A percentile compares a stretch with the other conserved stretches of the same genome.
Conservation (phyloP, 1,140 invertebrate species). For the Nasonia longicornis region DNA sequence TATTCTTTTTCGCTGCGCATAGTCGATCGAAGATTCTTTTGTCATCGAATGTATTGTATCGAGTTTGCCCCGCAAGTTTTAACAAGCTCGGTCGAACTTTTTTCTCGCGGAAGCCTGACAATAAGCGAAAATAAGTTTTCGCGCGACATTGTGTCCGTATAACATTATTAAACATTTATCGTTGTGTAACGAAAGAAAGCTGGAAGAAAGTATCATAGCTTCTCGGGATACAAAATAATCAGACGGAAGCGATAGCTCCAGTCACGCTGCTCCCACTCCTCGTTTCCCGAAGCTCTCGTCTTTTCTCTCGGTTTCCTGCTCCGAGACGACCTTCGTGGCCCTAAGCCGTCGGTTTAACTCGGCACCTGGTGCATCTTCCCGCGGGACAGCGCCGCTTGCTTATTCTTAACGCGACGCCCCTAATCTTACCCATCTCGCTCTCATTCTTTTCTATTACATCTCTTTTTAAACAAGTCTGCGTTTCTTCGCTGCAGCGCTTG, state of each 20-base stretch:
- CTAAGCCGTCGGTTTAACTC: constrained; percentile 44
- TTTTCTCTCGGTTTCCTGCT: constrained; percentile 5
- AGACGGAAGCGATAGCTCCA: neutral
- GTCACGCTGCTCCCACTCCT: constrained; percentile 3
- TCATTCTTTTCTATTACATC: constrained; percentile 43
- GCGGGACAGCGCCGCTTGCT: constrained; percentile 38
- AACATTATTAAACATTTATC: too few relatives aligned
- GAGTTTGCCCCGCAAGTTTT: too few relatives aligned
- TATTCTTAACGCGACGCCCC: constrained; percentile 40
- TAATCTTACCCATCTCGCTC: constrained; percentile 37
- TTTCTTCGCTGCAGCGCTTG: neutral
- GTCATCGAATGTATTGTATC: neutral
- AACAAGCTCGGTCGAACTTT: too few relatives aligned
- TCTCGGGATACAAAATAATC: neutral
- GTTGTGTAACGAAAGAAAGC: neutral
- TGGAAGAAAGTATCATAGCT: neutral
- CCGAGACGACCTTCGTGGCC: neutral
- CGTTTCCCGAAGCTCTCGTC: neutral
- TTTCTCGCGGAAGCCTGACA: too few relatives aligned
- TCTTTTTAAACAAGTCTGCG: constrained; percentile 44
- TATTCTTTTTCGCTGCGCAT: neutral
- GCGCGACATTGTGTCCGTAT: too few relatives aligned
- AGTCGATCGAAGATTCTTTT: neutral
- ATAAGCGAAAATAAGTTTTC: too few relatives aligned
- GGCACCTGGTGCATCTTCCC: constrained; percentile 43